Conservation (phyloP, 2,888 invertebrate species). For the Orthosia gothica region DNA sequence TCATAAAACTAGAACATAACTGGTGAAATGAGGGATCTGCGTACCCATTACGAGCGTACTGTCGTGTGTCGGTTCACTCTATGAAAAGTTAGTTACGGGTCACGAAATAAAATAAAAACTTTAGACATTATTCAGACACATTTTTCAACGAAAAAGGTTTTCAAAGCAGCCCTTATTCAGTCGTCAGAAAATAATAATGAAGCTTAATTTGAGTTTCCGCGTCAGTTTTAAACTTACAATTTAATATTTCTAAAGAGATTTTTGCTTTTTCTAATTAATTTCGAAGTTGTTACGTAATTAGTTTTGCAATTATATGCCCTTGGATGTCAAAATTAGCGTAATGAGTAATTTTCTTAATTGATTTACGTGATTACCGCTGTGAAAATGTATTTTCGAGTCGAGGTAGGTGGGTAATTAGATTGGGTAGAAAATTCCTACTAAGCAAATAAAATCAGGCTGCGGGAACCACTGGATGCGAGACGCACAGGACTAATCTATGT, state of each 20-base stretch:
- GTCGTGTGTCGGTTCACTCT: no score
- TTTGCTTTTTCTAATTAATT: neutral
- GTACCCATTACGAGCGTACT: no score
- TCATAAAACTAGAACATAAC: no score
- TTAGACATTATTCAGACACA: neutral
- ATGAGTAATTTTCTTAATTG: conserved; percentile 17
- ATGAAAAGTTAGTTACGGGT: no score
- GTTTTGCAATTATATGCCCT: neutral
- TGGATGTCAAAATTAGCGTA: conserved; percentile 6
- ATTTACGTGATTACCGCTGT: neutral
- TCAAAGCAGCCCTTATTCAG: neutral
- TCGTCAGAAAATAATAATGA: neutral
- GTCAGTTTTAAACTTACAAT: neutral
- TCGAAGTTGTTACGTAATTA: neutral
- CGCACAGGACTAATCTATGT: no score
- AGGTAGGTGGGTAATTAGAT: neutral
- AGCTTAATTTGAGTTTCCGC: neutral
- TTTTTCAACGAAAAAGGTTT: neutral
- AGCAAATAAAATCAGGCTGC: neutral
- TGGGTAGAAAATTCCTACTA: neutral
- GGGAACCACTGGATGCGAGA: neutral
- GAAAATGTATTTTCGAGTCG: neutral
- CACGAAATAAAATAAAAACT: neutral
- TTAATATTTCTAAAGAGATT: neutral
- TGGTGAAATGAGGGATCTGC: no score